Conservation (phyloP, 2,113 vertebrate genomes). For the Gadus chalcogrammus region DNA sequence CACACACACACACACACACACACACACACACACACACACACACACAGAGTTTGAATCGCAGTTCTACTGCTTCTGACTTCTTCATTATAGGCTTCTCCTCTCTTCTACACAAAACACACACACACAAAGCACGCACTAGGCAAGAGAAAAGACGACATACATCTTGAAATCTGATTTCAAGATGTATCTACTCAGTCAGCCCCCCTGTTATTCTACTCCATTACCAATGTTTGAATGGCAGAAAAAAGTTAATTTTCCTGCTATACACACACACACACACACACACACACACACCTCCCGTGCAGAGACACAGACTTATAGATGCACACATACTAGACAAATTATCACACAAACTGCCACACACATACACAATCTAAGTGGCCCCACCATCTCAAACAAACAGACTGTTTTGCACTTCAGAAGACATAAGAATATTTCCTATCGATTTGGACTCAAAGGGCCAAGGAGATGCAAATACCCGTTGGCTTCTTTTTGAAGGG, state of each 20-base stretch:
- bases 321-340: not conserved
- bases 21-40: not conserved
- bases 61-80: too few species aligned
- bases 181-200: not conserved
- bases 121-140: not conserved
- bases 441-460: conserved; percentile 42
- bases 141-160: too few species aligned
- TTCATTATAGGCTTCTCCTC: too few species aligned
- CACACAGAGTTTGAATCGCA: not conserved
- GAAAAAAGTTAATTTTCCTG: not conserved
- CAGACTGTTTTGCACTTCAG: conserved; percentile 24
- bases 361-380: not conserved
- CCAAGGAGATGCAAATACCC: conserved; percentile 32
- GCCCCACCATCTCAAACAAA: not conserved
- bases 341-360: not conserved
- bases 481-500: conserved; percentile 43
- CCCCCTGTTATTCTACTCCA: not conserved
- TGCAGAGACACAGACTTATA: not conserved
- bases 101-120: not conserved
- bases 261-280: not conserved
- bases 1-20: not conserved
- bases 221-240: not conserved
- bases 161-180: too few species aligned
- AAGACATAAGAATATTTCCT: conserved; percentile 30
- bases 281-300: not conserved